Percentiles rank a stretch among this genome's conserved stretches.
These are phyloP conservation scores for Ceryle rudis DNA, from an alignment of 2,797 vertebrate species.

Conservation along the genomic window DNA sequence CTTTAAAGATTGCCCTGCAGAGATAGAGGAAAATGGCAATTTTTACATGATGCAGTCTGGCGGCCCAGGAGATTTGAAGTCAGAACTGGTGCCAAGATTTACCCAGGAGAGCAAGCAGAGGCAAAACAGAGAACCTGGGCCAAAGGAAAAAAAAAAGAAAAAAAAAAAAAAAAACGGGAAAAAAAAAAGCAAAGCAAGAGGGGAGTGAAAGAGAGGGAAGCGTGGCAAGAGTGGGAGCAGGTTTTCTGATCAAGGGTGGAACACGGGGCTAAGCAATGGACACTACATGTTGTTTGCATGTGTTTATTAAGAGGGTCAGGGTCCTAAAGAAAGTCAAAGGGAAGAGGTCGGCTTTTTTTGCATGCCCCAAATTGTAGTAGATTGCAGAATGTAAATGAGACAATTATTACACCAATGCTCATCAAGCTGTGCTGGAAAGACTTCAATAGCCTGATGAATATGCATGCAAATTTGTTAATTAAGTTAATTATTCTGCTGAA, in stretches of 20 bases:
- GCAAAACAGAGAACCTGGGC: conserved; percentile 82
- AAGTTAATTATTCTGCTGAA: conserved; percentile 99
- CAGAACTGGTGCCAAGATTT: conserved; percentile 97
- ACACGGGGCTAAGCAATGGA: conserved; percentile 55
- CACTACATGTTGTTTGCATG: conserved; percentile 59
- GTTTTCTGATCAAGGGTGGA: conserved; percentile 18
- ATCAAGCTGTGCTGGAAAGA: conserved; percentile 99
- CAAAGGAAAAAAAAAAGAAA: conserved; percentile 64
- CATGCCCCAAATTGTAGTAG: conserved; percentile 91
- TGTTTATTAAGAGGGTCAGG: conserved; percentile 53
- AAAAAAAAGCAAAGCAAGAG: conserved; percentile 24
- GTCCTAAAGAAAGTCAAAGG: conserved; percentile 81
- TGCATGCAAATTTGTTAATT: conserved; percentile 99
- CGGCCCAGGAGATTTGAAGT: conserved; percentile 97
- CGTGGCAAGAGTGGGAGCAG: not conserved
- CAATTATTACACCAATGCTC: conserved; percentile 99
- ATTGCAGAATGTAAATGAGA: conserved; percentile 99
- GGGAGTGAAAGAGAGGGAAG: conserved; percentile 27
- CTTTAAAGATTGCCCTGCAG: conserved; percentile 99
- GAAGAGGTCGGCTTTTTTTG: conserved; percentile 80
- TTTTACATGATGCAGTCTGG: conserved; percentile 95
- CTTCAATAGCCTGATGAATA: conserved; percentile 99
- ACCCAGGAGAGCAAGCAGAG: conserved; percentile 91
- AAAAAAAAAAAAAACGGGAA: not conserved
- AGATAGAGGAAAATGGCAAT: conserved; percentile 92